Base-by-base conservation (phyloP, 2,888 invertebrate species). In the Cetonia aurata region DNA sequence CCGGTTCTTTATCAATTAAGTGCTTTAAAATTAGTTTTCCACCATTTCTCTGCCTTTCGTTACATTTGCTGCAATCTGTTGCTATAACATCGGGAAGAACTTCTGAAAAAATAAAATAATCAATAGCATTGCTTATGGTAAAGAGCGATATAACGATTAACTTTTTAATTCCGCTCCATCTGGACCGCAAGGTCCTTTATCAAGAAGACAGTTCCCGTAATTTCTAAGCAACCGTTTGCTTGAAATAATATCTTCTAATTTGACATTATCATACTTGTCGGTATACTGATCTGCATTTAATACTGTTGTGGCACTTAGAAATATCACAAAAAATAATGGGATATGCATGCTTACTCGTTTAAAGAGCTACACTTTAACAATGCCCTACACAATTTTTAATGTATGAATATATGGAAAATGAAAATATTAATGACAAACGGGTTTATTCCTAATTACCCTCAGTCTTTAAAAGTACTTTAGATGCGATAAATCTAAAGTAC, bases 241-340 rank as follows among this genome's bases (percentile, higher is more conserved):
- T 75, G 86, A 86, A 1, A 93, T 84, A 73, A 92, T 89, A 78
- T 89, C 87, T 25, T 92, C 90, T 33, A 93, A 81, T 78, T 92
- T 89, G 74, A 92, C 86, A 80, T 90, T 88, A 81, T 92, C 92
- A 84, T 89, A 92, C 80, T 90, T 91, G 74, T 89, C 89, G 0
- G 90, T 90, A 83, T 92, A 92, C 31, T 86, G 86, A 2, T 83
- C 79, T 0, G 25, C 4, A 4, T 4, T 25, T 25, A 25, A 25
- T 4, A 25, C 25, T 25, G 25, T 25, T 25, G 1, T 25, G 4
- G 25, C 25, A 41, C 31, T 33, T 6, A 55, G 33, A 42, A 68
- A 25, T 25, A 25, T 8, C 13, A 56, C 37, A 12, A 42, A 17
- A 44, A 57, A 12, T 13, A 68, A 19, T 10, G 48, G 19, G 17